phyloP scores from a whole-genome alignment of 2,888 invertebrate genomes.

The Lissocephala sabroskyi region DNA sequence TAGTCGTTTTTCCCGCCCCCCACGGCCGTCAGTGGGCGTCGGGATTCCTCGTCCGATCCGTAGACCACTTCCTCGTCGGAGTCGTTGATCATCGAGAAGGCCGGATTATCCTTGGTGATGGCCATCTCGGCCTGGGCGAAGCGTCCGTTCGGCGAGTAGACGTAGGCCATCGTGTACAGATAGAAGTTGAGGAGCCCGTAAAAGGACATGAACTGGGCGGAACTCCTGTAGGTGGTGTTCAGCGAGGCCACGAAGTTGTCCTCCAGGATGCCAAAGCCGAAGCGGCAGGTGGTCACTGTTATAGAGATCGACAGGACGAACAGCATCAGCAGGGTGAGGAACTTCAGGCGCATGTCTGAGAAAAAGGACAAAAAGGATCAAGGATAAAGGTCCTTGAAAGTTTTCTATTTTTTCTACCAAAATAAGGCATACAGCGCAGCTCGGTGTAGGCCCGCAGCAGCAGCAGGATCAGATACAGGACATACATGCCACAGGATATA shows the following conservation, averaged over 20 bases:
- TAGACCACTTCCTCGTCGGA: conserved; percentile 98
- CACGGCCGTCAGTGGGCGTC: conserved; percentile 84
- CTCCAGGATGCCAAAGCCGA: conserved; percentile 91
- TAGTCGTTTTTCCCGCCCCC: conserved; percentile 77
- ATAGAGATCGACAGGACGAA: conserved; percentile 84
- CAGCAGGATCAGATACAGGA: conserved; percentile 87
- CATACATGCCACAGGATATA: conserved; percentile 86
- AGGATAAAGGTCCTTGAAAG: background rate
- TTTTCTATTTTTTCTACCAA: conserved; percentile 88
- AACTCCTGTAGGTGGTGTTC: conserved; percentile 89
- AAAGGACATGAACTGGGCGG: conserved; percentile 95
- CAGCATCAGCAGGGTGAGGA: conserved; percentile 88
- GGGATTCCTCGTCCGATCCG: conserved; percentile 91
- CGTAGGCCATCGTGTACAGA: conserved; percentile 93
- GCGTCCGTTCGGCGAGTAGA: conserved; percentile 90
- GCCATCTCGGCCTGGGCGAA: conserved; percentile 88
- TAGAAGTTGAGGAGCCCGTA: conserved; percentile 96
- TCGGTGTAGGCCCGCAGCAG: conserved; percentile 94
- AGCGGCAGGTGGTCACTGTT: conserved; percentile 84
- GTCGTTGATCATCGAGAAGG: conserved; percentile 98
- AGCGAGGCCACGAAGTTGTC: conserved; percentile 95
- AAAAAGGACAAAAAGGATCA: background rate
- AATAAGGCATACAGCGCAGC: conserved; percentile 96
- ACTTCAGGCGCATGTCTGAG: conserved; percentile 90
- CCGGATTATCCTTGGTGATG: conserved; percentile 97